Evolutionary conservation across 64 coral and sea anemone genomes (phyloP), one percentile per base, ranked within the genome.

Genomic region (Exaiptasia diaphana): DNA sequence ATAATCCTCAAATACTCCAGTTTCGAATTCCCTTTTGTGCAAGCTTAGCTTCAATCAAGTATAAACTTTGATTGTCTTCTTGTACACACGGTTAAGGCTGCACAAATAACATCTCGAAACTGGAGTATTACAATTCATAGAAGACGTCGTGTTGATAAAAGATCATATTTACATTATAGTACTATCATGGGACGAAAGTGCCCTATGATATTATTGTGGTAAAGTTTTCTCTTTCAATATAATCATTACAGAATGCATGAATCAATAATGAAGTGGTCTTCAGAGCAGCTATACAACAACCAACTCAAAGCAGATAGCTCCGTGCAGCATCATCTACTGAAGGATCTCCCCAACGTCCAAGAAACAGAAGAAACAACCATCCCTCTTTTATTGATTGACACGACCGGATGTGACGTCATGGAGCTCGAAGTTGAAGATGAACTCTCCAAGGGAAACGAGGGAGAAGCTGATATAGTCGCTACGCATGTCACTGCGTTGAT

Each of bases 391-490:
- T 75, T 92, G 80, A 97, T 97, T 81, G 94, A 97, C 83, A 97
- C 94, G 6, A 74, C 89, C 38, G 94, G 94, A 53, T 97, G 94
- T 92, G 94, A 92, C 69, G 50, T 97, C n/a, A 46, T 41, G 27
- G 94, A 97, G 38, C 77, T 88, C 13, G 73, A 85, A 22, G 54
- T 82, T 21, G 84, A 88, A 50, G 89, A 88, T 12, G 94, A 97
- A 18, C 78, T 92, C 17, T 97, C 94, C 1, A 97, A 88, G 75
- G 94, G 94, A 4, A 97, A 97, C 64, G 89, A 97, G 52, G 94
- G 94, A 43, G 94, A 97, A 73, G 94, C 89, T 80, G 94, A 97
- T 56, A 91, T 97, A 46, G 94, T 97, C 15, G 77, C 89, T 69
- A 48, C 79, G 39, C 94, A 97, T 92, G 84, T 97, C 56, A 64